phyloP scores from a whole-genome alignment of 2,797 vertebrate genomes.

The Syngnathus acus region DNA sequence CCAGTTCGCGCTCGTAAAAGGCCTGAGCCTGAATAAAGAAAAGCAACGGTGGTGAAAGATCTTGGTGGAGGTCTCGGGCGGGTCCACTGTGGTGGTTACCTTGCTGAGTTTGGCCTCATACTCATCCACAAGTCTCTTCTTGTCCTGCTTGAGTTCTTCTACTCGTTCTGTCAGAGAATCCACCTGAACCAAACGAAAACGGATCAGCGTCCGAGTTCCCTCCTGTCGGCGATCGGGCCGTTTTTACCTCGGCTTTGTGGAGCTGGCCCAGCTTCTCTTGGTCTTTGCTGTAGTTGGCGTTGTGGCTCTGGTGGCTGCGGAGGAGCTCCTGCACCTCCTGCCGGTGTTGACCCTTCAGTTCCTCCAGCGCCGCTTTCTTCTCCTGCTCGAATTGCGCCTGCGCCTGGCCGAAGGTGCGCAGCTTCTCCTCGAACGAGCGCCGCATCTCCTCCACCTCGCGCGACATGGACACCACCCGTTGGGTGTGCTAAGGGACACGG shows the following conservation, averaged over 20 bases:
- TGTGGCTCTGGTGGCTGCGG: conserved; percentile 85
- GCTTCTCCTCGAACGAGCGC: conserved; percentile 89
- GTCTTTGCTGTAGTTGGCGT: conserved; percentile 83
- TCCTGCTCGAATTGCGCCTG: conserved; percentile 91
- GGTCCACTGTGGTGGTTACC: conserved; percentile 29
- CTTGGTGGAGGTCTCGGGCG: too few relatives aligned
- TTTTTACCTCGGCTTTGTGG: conserved; percentile 71
- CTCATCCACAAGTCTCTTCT: conserved; percentile 88
- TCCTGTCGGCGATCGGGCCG: background rate
- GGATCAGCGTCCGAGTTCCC: background rate
- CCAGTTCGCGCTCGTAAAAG: conserved; percentile 92
- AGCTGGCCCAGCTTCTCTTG: conserved; percentile 87
- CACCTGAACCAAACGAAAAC: conserved; percentile 56
- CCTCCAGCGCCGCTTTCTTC: conserved; percentile 83
- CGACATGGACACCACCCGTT: conserved; percentile 92
- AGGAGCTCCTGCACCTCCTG: conserved; percentile 89
- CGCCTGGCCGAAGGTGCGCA: conserved; percentile 82
- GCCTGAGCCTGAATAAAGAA: conserved; percentile 71
- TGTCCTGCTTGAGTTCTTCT: conserved; percentile 86
- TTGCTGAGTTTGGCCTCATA: conserved; percentile 92
- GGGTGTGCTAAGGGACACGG: conserved; percentile 76
- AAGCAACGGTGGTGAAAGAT: too few relatives aligned
- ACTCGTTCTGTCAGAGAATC: conserved; percentile 81
- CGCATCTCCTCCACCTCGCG: conserved; percentile 96
- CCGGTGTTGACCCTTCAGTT: conserved; percentile 79